These are phyloP conservation scores for Priocnemis perturbator DNA, from an alignment of 2,888 invertebrate genomes.

Conservation along the genomic window DNA sequence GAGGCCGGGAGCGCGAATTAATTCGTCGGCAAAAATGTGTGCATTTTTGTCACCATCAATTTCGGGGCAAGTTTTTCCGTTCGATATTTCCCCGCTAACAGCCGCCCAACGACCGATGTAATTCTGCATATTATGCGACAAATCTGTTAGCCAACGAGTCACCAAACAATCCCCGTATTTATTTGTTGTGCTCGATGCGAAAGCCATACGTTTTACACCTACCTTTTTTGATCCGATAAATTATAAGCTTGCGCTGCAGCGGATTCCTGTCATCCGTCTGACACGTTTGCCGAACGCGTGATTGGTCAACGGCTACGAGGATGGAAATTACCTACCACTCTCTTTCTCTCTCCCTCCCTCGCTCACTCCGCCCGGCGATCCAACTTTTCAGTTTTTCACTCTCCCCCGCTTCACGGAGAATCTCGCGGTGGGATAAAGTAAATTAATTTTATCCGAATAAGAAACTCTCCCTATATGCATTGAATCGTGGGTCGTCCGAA, in stretches of 20 bases:
- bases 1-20: too few relatives aligned
- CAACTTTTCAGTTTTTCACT: not conserved
- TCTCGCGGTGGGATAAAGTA: too few relatives aligned
- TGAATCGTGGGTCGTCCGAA: too few relatives aligned
- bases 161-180: constrained; percentile 68
- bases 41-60: too few relatives aligned
- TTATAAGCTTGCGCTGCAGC: constrained; percentile 68
- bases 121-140: constrained; percentile 44
- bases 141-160: constrained; percentile 56
- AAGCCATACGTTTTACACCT: constrained; percentile 69
- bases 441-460: too few relatives aligned
- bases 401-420: too few relatives aligned
- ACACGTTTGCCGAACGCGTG: constrained; percentile 60
- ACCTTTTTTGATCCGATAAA: constrained; percentile 73
- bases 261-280: constrained; percentile 59
- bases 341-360: constrained; percentile 32
- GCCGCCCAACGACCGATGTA: constrained; percentile 13
- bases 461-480: too few relatives aligned
- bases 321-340: constrained; percentile 46
- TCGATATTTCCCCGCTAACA: too few relatives aligned
- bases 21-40: too few relatives aligned
- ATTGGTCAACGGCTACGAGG: constrained; percentile 52
- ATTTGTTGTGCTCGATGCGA: constrained; percentile 69
- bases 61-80: too few relatives aligned
- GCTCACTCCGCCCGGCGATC: not conserved